Conservation (phyloP, 2,113 vertebrate species). For the Paramormyrops kingsleyae region DNA sequence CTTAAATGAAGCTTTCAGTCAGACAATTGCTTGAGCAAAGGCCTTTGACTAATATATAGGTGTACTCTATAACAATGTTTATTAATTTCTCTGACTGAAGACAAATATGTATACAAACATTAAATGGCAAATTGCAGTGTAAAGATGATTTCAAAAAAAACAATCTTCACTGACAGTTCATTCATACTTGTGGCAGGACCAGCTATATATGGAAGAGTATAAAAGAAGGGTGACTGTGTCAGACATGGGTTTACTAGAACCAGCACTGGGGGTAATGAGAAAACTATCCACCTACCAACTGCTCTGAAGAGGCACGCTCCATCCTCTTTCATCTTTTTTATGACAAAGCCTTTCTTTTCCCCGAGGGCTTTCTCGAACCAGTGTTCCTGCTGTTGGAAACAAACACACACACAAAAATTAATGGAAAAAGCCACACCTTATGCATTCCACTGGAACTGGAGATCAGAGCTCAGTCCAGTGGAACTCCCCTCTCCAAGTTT, state of each 20-base stretch:
- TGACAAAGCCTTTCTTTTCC: slow-evolving; percentile 92
- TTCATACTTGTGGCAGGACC: neutral
- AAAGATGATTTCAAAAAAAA: neutral
- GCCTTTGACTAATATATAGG: neutral
- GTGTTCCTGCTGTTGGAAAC: slow-evolving; percentile 75
- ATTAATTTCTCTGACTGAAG: no score
- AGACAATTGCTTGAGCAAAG: neutral
- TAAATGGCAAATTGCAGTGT: neutral
- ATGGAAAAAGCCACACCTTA: neutral
- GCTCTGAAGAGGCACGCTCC: slow-evolving; percentile 89
- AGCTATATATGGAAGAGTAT: neutral
- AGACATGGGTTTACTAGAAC: neutral
- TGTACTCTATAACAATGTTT: neutral
- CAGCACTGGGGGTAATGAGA: neutral
- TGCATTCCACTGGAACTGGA: neutral
- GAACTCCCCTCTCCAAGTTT: neutral
- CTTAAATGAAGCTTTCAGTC: neutral
- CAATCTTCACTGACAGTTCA: neutral
- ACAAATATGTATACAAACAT: neutral
- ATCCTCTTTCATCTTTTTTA: slow-evolving; percentile 94
- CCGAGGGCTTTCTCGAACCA: slow-evolving; percentile 84
- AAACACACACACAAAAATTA: neutral
- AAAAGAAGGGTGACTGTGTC: neutral
- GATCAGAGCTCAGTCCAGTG: neutral
- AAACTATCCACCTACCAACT: slow-evolving; percentile 67